These are phyloP conservation scores for Archilochus colubris DNA, from an alignment of 2,113 vertebrate genomes.

Conservation along the genomic window DNA sequence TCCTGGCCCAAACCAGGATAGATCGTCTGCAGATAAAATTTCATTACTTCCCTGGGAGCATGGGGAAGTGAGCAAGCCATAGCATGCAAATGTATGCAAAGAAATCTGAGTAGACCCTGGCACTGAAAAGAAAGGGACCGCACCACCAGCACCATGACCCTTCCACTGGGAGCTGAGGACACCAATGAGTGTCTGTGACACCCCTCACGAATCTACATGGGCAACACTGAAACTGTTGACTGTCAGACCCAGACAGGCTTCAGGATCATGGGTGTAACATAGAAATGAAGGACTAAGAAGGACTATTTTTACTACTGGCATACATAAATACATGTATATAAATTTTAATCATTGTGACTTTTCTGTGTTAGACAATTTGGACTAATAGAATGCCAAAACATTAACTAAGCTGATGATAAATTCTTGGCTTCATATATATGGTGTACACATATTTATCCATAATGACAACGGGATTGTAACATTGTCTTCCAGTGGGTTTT, in stretches of 20 bases:
- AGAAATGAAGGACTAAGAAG: background rate
- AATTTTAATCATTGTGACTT: background rate
- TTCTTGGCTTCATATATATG: background rate
- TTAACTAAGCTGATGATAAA: background rate
- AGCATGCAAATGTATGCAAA: background rate
- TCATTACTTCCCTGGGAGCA: background rate
- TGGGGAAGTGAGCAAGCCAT: background rate
- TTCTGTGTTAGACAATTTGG: background rate
- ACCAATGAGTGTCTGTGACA: rapidly evolving
- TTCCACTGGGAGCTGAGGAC: background rate
- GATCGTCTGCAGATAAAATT: background rate
- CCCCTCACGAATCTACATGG: background rate
- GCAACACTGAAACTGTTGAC: background rate
- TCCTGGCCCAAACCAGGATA: no score
- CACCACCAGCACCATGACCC: background rate
- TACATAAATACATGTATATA: background rate
- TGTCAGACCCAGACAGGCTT: rapidly evolving
- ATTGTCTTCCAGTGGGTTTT: background rate
- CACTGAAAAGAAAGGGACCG: background rate
- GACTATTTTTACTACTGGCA: background rate
- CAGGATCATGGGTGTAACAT: rapidly evolving
- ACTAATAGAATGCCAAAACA: background rate
- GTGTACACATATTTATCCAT: background rate
- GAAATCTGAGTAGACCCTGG: background rate
- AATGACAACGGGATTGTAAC: background rate